phyloP scores from a whole-genome alignment of 2,113 vertebrate species.

The Xyliphius kryptos region DNA sequence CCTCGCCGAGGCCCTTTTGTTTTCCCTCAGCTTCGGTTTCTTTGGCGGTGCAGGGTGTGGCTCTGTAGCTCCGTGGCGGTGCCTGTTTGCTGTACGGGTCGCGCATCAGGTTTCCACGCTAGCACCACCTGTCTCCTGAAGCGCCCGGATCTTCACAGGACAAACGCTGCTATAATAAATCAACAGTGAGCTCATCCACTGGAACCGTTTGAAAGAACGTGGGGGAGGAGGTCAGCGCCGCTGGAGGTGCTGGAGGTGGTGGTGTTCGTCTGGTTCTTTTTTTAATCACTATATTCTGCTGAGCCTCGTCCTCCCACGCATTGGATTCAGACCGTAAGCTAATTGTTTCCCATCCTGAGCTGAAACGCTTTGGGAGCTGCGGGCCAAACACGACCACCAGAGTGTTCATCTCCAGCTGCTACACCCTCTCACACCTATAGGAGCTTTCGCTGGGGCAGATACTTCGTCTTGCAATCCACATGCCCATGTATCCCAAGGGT shows the following conservation, averaged over 20 bases:
- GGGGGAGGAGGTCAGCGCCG: not conserved
- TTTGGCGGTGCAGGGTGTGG: conserved; percentile 21
- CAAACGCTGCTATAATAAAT: conserved; percentile 21
- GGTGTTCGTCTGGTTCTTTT: not conserved
- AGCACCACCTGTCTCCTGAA: conserved; percentile 21
- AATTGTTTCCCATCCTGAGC: conserved; percentile 5
- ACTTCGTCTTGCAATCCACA: too few relatives aligned
- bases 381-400: too few relatives aligned
- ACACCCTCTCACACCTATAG: too few relatives aligned
- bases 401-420: too few relatives aligned
- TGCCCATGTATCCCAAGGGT: too few relatives aligned
- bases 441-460: too few relatives aligned
- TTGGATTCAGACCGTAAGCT: not conserved
- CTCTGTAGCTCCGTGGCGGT: not conserved
- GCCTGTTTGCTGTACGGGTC: conserved; percentile 12
- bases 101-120: conserved; percentile 28
- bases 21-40: not conserved
- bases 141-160: conserved; percentile 4
- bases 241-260: not conserved
- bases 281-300: not conserved
- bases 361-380: not conserved
- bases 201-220: not conserved
- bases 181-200: conserved; percentile 20
- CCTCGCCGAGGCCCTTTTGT: not conserved
- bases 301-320: not conserved